These are phyloP conservation scores for Brenthis hecate DNA, from an alignment of 2,888 invertebrate genomes.

Conservation along the genomic window DNA sequence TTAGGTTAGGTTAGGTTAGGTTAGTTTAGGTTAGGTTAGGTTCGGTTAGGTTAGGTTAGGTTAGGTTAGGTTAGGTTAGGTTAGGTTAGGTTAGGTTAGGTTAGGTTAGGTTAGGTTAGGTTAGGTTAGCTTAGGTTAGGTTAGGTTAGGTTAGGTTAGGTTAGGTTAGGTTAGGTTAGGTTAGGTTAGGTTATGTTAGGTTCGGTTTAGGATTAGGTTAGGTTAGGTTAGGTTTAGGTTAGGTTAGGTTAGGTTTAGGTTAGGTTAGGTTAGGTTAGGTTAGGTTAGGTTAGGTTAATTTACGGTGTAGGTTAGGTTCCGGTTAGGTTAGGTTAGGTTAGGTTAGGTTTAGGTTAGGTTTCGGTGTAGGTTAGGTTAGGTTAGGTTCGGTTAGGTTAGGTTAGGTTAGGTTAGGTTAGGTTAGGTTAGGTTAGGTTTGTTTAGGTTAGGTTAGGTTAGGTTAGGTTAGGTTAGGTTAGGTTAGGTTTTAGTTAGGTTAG, in stretches of 20 bases:
- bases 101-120: slow-evolving; percentile 35
- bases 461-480: slow-evolving; percentile 32
- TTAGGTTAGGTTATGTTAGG: slow-evolving; percentile 21
- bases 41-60: slow-evolving; percentile 35
- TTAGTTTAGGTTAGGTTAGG: slow-evolving; percentile 27
- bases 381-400: slow-evolving; percentile 39
- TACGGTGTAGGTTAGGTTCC: slow-evolving; percentile 23
- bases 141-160: slow-evolving; percentile 20
- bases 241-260: slow-evolving; percentile 23
- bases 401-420: slow-evolving; percentile 37
- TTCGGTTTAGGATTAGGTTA: too few relatives aligned
- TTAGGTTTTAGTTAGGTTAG: slow-evolving; percentile 24
- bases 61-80: slow-evolving; percentile 36
- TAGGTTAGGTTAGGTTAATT: slow-evolving; percentile 25
- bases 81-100: slow-evolving; percentile 34
- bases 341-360: slow-evolving; percentile 31
- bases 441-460: slow-evolving; percentile 34
- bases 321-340: slow-evolving; percentile 25
- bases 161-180: slow-evolving; percentile 18
- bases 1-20: slow-evolving; percentile 24
- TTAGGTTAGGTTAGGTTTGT: slow-evolving; percentile 33
- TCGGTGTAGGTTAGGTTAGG: too few relatives aligned
- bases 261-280: slow-evolving; percentile 25
- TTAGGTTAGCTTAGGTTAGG: slow-evolving; percentile 29
- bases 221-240: slow-evolving; percentile 24